Evolutionary conservation across 1,140 invertebrate species (phyloP), one percentile per base, ranked within the genome.

Genomic region (Drosophila rhopaloa): DNA sequence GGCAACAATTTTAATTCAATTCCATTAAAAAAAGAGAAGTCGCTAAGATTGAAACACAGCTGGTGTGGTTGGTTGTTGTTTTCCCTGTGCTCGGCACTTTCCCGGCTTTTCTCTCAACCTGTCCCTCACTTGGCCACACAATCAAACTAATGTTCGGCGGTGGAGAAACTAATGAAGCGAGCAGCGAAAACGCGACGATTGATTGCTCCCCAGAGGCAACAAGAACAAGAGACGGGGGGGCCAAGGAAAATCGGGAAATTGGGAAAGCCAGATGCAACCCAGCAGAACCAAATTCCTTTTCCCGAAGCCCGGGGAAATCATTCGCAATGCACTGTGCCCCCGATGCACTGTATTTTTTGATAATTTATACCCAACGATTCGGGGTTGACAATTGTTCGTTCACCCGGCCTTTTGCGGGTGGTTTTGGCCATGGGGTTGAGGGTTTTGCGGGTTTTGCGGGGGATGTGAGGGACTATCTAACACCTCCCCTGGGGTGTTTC

Each of bases 1-100:
- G 79, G 76, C 62, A 90, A 79, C 81, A 79, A 66, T 81, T 90
- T 90, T 89, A 89, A 89, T 89, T 89, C 81, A 90, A 89, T 90
- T 90, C 85, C 85, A 90, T 89, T 90, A 89, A 84, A 72, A 32
- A 32, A 32, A 32, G 5, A 7, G 5, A 7, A 90, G 81, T 90
- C 81, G 81, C 76, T 81, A 72, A 84, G 80, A 76, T 55, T 62
- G 60, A 68, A 47, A 59, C 70, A 56, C 83, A 89, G 85, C 81
- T 90, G 76, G 84, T 81, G 81, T 65, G 44, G 29, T 1, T 65
- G 76, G 40, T 40, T 57, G 16, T 29, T 62, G 58, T 55, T 55
- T 62, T 32, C 37, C 13, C 55, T 48, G 55, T 38, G 41, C 16
- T 11, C 41, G 16, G 9, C n/a, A 24, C 60, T 56, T 48, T 19